Conservation (phyloP, 2,113 vertebrate species). For the Pagrus major region DNA sequence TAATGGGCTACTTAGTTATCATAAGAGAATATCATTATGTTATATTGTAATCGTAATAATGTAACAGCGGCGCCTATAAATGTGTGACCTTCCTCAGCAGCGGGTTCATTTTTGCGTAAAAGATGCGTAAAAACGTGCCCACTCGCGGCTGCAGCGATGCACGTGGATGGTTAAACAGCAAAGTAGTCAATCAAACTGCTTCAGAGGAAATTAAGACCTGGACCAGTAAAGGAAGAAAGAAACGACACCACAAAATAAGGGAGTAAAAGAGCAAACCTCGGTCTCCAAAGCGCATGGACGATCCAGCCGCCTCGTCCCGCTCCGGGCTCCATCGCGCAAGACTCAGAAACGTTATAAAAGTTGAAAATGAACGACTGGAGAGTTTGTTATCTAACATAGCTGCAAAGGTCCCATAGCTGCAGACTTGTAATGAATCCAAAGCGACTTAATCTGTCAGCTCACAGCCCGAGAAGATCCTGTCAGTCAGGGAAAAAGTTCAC, state of each 20-base stretch:
- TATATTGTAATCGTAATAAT: neutral
- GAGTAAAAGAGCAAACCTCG: conserved; percentile 61
- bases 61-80: neutral
- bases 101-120: neutral
- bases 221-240: neutral
- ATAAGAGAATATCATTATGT: neutral
- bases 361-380: conserved; percentile 1
- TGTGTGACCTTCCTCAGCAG: neutral
- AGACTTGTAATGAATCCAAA: conserved; percentile 6
- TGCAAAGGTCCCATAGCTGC: conserved; percentile 31
- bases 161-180: neutral
- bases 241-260: neutral
- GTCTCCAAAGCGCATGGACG: conserved; percentile 45
- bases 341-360: conserved; percentile 11
- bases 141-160: neutral
- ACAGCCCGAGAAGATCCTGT: conserved; percentile 39
- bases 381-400: conserved; percentile 30
- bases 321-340: conserved; percentile 59
- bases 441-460: conserved; percentile 7
- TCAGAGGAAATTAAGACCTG: neutral
- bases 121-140: conserved; percentile 28
- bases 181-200: neutral
- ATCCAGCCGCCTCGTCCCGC: conserved; percentile 43
- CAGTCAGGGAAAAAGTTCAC: conserved; percentile 53
- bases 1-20: neutral